These are phyloP conservation scores for Tinea semifulvella DNA, from an alignment of 2,888 invertebrate genomes.

Conservation along the genomic window DNA sequence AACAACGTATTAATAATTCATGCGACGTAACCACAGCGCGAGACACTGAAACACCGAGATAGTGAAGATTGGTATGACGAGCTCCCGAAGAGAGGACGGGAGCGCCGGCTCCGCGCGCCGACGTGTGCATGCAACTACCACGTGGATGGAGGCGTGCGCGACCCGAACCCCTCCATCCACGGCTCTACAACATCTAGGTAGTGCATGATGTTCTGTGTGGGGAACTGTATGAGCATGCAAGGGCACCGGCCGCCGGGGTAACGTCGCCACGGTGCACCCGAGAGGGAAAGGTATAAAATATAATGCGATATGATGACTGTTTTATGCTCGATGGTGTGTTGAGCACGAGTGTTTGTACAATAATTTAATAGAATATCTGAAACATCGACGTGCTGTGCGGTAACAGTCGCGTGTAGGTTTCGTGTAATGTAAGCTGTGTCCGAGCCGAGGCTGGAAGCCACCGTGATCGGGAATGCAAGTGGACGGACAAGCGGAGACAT, in stretches of 20 bases:
- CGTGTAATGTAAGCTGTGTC: constrained; percentile 54
- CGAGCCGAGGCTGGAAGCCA: constrained; percentile 32
- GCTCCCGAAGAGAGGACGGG: constrained; percentile 20
- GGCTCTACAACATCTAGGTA: not conserved
- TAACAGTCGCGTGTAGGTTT: constrained; percentile 58
- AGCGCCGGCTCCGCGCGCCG: constrained; percentile 50
- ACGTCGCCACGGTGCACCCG: constrained; percentile 39
- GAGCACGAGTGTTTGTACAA: constrained; percentile 30
- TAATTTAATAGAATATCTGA: constrained; percentile 27
- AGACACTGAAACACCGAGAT: constrained; percentile 48
- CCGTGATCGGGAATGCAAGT: constrained; percentile 67
- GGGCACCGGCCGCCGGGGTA: constrained; percentile 11
- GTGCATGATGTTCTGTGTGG: not conserved
- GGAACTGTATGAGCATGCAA: constrained; percentile 7
- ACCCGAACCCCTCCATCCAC: constrained; percentile 3
- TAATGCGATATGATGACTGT: constrained; percentile 53
- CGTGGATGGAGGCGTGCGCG: constrained; percentile 5
- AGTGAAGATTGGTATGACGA: constrained; percentile 4
- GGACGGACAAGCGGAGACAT: constrained; percentile 55
- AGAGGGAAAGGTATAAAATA: constrained; percentile 66
- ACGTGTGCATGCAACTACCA: not conserved
- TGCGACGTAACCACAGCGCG: constrained; percentile 60
- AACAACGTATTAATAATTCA: constrained; percentile 49
- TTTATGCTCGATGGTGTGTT: constrained; percentile 47
- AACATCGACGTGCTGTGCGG: constrained; percentile 49